Evolutionary conservation across 2,113 vertebrate species (phyloP).

Genomic region (Marcusenius ussheri): DNA sequence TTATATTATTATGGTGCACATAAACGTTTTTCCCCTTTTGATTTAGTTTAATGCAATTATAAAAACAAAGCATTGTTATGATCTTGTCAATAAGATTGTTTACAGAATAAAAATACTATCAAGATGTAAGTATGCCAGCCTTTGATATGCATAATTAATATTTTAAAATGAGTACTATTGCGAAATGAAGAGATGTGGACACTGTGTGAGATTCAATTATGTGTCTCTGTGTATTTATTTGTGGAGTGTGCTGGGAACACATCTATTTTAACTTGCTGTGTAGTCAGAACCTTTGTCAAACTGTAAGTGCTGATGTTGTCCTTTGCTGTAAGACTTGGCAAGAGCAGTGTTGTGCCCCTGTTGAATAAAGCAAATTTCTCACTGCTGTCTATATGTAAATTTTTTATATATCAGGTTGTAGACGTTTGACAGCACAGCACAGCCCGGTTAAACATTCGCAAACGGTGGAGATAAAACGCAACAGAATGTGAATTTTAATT

Average conservation of each 20-base stretch:
- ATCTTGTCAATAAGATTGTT: neutral
- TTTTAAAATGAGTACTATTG: neutral
- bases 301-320: neutral
- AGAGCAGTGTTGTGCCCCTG: neutral
- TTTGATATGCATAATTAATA: neutral
- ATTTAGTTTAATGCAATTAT: neutral
- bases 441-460: neutral
- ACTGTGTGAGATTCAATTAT: slow-evolving; percentile 3
- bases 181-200: slow-evolving; percentile 3
- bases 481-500: neutral
- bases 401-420: neutral
- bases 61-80: neutral
- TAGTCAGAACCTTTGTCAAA: neutral
- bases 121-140: neutral
- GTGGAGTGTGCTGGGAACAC: neutral
- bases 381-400: neutral
- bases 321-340: neutral
- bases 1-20: neutral
- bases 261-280: neutral
- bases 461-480: neutral
- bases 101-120: neutral
- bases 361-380: slow-evolving; percentile 12
- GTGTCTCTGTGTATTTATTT: slow-evolving; percentile 16
- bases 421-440: neutral
- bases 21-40: neutral